Percentiles rank a stretch among this genome's conserved stretches.
Evolutionary conservation across 2,797 vertebrate genomes (phyloP).

Genomic region (Fistularia tabacaria): DNA sequence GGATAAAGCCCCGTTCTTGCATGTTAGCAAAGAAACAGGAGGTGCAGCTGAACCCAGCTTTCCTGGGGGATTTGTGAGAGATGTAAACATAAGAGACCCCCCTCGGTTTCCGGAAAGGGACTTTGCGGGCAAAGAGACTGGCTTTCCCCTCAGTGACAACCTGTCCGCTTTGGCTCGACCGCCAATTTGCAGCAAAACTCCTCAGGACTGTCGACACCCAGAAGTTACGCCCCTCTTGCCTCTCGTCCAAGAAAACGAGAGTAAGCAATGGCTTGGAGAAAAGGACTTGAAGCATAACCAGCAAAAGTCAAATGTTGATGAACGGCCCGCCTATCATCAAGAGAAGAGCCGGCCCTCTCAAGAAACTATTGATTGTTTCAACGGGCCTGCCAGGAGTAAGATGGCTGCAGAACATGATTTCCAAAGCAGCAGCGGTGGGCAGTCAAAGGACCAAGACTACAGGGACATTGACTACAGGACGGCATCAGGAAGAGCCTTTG

Average conservation of each 20-base stretch:
- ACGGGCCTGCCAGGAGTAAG: slow-evolving; percentile 55
- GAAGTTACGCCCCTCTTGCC: slow-evolving; percentile 46
- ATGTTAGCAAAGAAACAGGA: slow-evolving; percentile 64
- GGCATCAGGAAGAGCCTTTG: slow-evolving; percentile 79
- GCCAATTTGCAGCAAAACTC: slow-evolving; percentile 47
- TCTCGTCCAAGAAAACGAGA: slow-evolving; percentile 59
- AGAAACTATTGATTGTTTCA: slow-evolving; percentile 56
- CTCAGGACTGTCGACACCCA: slow-evolving; percentile 51
- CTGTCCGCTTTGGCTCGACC: slow-evolving; percentile 56
- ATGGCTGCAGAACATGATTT: slow-evolving; percentile 68
- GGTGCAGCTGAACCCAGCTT: slow-evolving; percentile 68
- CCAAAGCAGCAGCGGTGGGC: slow-evolving; percentile 77
- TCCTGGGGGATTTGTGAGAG: slow-evolving; percentile 65
- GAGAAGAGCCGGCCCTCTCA: slow-evolving; percentile 56
- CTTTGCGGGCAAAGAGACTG: slow-evolving; percentile 60
- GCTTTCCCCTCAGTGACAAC: slow-evolving; percentile 57
- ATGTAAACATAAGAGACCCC: slow-evolving; percentile 50
- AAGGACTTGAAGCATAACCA: slow-evolving; percentile 59
- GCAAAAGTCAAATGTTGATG: slow-evolving; percentile 40
- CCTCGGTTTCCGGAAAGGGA: slow-evolving; percentile 63
- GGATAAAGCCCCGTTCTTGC: slow-evolving; percentile 63
- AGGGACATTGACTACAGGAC: slow-evolving; percentile 94
- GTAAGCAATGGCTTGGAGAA: slow-evolving; percentile 67
- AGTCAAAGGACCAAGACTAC: slow-evolving; percentile 89
- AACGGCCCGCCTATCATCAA: slow-evolving; percentile 55